These are phyloP conservation scores for Saxicola maurus DNA, from an alignment of 2,797 vertebrate species.

Conservation along the genomic window DNA sequence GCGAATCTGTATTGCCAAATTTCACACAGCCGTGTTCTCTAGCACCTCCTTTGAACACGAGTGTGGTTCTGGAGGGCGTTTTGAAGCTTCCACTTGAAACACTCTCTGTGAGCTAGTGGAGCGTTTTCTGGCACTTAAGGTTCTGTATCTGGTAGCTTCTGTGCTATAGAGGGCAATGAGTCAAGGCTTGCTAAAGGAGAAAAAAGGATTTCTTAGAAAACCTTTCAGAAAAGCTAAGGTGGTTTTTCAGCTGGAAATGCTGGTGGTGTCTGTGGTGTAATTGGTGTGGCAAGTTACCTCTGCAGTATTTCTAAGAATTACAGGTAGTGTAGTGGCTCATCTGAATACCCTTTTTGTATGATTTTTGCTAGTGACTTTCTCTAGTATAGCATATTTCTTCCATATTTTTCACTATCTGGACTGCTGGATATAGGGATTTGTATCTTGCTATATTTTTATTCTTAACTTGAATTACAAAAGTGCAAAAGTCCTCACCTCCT, in stretches of 20 bases:
- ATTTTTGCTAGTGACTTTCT: background rate
- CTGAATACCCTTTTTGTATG: background rate
- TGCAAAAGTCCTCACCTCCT: background rate
- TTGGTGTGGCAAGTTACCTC: conserved; percentile 4
- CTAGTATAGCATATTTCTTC: background rate
- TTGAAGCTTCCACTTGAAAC: conserved; percentile 51
- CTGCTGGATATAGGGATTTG: background rate
- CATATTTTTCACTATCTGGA: background rate
- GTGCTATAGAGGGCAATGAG: conserved; percentile 30
- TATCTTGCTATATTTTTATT: background rate
- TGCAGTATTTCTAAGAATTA: conserved; percentile 22
- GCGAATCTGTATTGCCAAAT: conserved; percentile 27
- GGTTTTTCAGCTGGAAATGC: conserved; percentile 2
- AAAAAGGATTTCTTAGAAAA: conserved; percentile 52
- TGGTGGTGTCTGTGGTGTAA: conserved; percentile 17
- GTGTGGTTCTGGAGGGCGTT: conserved; percentile 46
- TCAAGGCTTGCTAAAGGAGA: conserved; percentile 19
- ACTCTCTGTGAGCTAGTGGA: conserved; percentile 14
- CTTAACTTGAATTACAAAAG: background rate
- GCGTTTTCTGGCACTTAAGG: conserved; percentile 36
- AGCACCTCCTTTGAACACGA: conserved; percentile 53
- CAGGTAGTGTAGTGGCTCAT: background rate
- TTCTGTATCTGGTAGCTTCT: conserved; percentile 47
- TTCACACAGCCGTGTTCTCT: conserved; percentile 34
- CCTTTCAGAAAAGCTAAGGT: background rate